A percentile compares a stretch with the other conserved stretches of the same genome.
phyloP scores from a whole-genome alignment of 2,888 invertebrate genomes.

The Hesperia comma region DNA sequence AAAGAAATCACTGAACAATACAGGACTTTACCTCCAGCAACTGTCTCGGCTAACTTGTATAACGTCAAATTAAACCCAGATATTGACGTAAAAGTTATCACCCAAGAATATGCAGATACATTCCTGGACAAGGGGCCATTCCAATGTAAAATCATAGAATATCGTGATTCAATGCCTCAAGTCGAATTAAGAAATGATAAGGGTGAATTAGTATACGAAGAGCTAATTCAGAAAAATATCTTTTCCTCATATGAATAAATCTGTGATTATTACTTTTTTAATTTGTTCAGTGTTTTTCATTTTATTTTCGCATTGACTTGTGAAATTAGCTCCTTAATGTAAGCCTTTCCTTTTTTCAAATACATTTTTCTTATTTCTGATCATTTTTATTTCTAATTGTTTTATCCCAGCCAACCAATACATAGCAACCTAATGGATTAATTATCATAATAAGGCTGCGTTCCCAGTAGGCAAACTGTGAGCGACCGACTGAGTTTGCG shows the following conservation, averaged over 20 bases:
- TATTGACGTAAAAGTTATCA: conserved; percentile 56
- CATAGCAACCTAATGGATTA: too few species aligned
- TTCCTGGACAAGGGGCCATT: conserved; percentile 68
- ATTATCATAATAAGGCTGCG: too few species aligned
- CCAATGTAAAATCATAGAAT: conserved; percentile 57
- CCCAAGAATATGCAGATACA: conserved; percentile 55
- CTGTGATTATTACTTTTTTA: background rate
- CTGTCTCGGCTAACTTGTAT: conserved; percentile 76
- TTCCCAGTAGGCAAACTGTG: too few species aligned
- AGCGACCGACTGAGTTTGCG: too few species aligned
- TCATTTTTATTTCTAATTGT: too few species aligned
- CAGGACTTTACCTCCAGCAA: conserved; percentile 77
- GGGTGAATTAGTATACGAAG: conserved; percentile 58
- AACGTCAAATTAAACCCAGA: conserved; percentile 63
- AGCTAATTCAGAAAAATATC: conserved; percentile 57
- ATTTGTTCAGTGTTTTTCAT: background rate
- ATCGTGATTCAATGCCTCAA: conserved; percentile 49
- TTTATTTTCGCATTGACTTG: background rate
- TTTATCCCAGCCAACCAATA: too few species aligned
- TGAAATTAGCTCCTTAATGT: background rate
- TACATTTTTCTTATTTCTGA: too few species aligned
- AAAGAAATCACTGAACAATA: conserved; percentile 79
- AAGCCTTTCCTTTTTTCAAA: too few species aligned
- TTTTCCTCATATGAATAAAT: conserved; percentile 41
- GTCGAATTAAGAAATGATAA: conserved; percentile 65